Evolutionary conservation across 2,888 invertebrate species (phyloP), one percentile per base, ranked within the genome.

Genomic region (Mythimna pallens): DNA sequence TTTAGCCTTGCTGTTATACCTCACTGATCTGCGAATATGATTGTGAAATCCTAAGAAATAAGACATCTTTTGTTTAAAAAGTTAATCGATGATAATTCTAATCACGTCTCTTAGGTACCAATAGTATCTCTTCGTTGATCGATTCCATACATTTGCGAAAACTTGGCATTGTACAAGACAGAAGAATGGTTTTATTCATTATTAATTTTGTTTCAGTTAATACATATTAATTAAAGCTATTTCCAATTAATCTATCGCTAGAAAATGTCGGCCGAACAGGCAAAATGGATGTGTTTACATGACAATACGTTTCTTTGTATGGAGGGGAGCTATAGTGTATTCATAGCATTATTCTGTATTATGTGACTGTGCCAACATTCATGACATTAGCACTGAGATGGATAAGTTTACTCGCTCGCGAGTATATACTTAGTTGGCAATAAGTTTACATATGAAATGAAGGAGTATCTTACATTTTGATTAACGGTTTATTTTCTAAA

Each of bases 161-260:
- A 80, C 64, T 75, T 81, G 72, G 76, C 70, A 83, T 57, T 66
- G 64, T 55, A 64, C 52, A 63, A 58, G 59, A 72, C 50, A 64
- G 17, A 40, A 30, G 34, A 65, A 57, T 54, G n/a, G 47, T 22
- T 9, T 6, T 30, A 81, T 83, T 69, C 62, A 80, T 71, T 76
- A 78, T 85, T 78, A 72, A 81, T 76, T 61, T 61, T 34, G 65
- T 61, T 69, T 72, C 40, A 72, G 57, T 68, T 54, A 47, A 77
- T 80, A 73, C 70, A 82, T 73, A 72, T 75, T 70, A 79, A 80
- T 73, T 84, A 43, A 67, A 73, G 58, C 30, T 65, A 70, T 76
- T 73, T 81, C 61, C 70, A 84, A 86, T 85, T 82, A 77, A 76
- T 75, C 36, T 63, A 54, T 65, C 17, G 34, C 52, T 68, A 69